Percentiles rank a stretch among this genome's conserved stretches.
Evolutionary conservation across 1,140 invertebrate species (phyloP).

Genomic region (Drosophila lowei): DNA sequence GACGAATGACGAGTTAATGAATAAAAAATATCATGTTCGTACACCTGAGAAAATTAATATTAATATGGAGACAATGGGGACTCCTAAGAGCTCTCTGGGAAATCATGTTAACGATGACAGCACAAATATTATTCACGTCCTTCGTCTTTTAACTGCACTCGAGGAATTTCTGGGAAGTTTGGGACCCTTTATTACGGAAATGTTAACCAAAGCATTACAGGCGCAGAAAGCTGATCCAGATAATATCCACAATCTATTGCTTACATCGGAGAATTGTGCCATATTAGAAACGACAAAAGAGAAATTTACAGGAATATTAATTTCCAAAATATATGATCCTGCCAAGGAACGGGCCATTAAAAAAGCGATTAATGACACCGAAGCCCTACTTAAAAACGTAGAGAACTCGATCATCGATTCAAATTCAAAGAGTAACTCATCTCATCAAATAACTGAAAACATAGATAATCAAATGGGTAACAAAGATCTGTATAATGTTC

Average conservation of each 20-base stretch:
- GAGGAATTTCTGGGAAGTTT: constrained; percentile 91
- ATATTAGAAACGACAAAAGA: constrained; percentile 70
- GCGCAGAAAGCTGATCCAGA: constrained; percentile 85
- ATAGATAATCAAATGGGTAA: background rate
- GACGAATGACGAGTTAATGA: constrained; percentile 53
- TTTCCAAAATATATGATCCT: constrained; percentile 64
- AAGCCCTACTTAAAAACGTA: constrained; percentile 46
- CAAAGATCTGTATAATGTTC: background rate
- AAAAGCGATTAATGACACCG: constrained; percentile 59
- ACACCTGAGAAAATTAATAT: background rate
- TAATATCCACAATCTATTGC: constrained; percentile 31
- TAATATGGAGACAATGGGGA: background rate
- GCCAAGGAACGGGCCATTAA: constrained; percentile 61
- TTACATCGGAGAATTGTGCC: constrained; percentile 60
- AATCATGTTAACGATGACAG: constrained; percentile 2
- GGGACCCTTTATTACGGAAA: constrained; percentile 89
- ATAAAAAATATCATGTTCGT: constrained; percentile 66
- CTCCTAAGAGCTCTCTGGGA: background rate
- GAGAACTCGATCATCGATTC: background rate
- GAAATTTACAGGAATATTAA: constrained; percentile 71
- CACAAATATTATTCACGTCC: constrained; percentile 85
- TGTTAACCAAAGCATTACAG: constrained; percentile 88
- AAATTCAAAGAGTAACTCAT: background rate
- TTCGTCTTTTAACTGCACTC: constrained; percentile 89
- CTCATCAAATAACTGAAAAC: constrained; percentile 6